Evolutionary conservation across 1,140 invertebrate genomes (phyloP), one percentile per base, ranked within the genome.

Genomic region (Lanistes nyassanus): DNA sequence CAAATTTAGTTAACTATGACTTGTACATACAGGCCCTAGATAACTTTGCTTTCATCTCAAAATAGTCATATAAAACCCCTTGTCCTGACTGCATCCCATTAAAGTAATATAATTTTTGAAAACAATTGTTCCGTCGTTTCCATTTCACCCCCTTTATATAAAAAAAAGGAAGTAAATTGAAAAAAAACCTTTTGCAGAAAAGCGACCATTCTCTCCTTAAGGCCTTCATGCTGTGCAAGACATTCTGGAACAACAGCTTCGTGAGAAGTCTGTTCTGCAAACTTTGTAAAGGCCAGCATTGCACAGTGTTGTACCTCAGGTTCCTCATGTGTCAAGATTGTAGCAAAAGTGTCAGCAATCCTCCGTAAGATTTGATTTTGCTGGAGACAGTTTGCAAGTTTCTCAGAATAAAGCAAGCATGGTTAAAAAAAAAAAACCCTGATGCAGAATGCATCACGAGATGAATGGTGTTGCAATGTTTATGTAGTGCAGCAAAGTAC

Each of bases 241-340:
- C 82, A 83, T 53, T 82, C 78, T 19, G 83, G 82, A 21, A 85
- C 82, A 0, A 82, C 56, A n/a, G 60, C 60, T 60, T 83, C 82
- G 67, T 82, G 78, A 2, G 68, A 56, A 3, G 82, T 85, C 47
- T 69, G 65, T 60, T 85, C 81, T 21, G 83, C 82, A 75, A 85
- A 85, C 34, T 70, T 47, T 1, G 82, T 78, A 67, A 83, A 82
- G 23, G 83, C 69, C 39, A 75, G 36, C 19, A 83, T 47, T 0
- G 81, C 78, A 47, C 56, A 9, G 34, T 81, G 79, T 26, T 78
- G 73, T 23, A 85, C 76, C 5, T 80, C 19, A 51, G 66, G n/a
- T 51, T 81, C 68, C 1, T 42, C 23, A 42, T 82, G 76, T 9
- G 64, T 51, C 23, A 83, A 74, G 29, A 80, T 34, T 23, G 42